These are phyloP conservation scores for Iphiclides podalirius DNA, from an alignment of 2,888 invertebrate genomes.

Conservation along the genomic window DNA sequence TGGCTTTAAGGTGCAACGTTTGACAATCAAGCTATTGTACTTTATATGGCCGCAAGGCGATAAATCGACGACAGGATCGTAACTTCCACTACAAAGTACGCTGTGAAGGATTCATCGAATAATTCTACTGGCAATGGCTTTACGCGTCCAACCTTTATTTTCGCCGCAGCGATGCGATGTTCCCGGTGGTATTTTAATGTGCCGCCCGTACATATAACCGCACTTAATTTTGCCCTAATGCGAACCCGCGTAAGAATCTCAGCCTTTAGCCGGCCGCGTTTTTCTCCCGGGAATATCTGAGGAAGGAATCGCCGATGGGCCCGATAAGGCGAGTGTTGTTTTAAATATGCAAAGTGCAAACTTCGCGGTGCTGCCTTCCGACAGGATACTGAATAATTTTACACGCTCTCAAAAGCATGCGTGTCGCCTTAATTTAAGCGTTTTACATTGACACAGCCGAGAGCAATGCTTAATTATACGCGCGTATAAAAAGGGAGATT, in stretches of 20 bases:
- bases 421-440: constrained; percentile 66
- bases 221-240: constrained; percentile 79
- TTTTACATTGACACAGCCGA: constrained; percentile 55
- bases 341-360: constrained; percentile 78
- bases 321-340: constrained; percentile 73
- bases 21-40: constrained; percentile 27
- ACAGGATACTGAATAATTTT: constrained; percentile 75
- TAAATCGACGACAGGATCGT: constrained; percentile 48
- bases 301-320: constrained; percentile 70
- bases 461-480: constrained; percentile 48
- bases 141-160: constrained; percentile 52
- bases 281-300: constrained; percentile 65
- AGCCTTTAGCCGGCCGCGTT: constrained; percentile 53
- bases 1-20: constrained; percentile 17
- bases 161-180: constrained; percentile 56
- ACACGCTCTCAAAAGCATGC: constrained; percentile 73
- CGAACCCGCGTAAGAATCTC: constrained; percentile 62
- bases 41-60: constrained; percentile 36
- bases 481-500: constrained; percentile 22
- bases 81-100: constrained; percentile 46
- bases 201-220: constrained; percentile 73
- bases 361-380: constrained; percentile 65
- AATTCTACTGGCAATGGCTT: constrained; percentile 62
- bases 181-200: constrained; percentile 72
- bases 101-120: constrained; percentile 60